Evolutionary conservation across 2,888 invertebrate genomes (phyloP), one percentile per base, ranked within the genome.

Genomic region (Dysmachus trigonus): DNA sequence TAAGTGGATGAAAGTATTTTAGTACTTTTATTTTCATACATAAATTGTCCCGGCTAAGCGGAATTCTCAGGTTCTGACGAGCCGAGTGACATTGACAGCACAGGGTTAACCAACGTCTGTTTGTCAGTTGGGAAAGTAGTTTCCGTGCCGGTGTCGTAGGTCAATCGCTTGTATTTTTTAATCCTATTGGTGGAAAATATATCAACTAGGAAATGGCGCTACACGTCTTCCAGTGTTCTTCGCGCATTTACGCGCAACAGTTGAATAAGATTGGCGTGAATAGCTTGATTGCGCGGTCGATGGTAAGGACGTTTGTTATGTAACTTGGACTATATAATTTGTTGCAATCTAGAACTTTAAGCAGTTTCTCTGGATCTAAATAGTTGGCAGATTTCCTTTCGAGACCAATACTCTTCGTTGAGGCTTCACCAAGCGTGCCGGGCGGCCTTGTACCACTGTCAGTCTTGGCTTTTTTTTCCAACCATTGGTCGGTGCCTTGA

Each of bases 251-350:
- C 38, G 27, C 30, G 27, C 79, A 31, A 7, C 79, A 30, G 47
- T 79, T 79, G 47, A 27, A 27, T 15, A 79, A 47, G 30, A 6
- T 79, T 30, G 27, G 47, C 7, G 51, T 13, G 79, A 47, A 30
- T 6, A 27, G 15, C 0, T 2, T 22, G 15, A 10, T 79, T 8
- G 8, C 7, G 10, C 51, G 79, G 30, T 31, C 51, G 7, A 51
- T 79, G 79, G 79, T 79, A 79, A 79, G 79, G 33, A 79, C 10
- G 4, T 47, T 41, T 51, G 79, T 79, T 79, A 79, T 79, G 51
- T 79, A 79, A 79, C n/a, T 79, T 10, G n/a, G 0, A 72, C 47
- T 2, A 47, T n/a, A 5, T 18, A 47, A 47, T 47, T 6, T 47
- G 5, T 7, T 15, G n/a, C 47, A 47, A n/a, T 47, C n/a, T 5